phyloP scores from a whole-genome alignment of 1,140 invertebrate genomes.

The Brachionus paranguensis region DNA sequence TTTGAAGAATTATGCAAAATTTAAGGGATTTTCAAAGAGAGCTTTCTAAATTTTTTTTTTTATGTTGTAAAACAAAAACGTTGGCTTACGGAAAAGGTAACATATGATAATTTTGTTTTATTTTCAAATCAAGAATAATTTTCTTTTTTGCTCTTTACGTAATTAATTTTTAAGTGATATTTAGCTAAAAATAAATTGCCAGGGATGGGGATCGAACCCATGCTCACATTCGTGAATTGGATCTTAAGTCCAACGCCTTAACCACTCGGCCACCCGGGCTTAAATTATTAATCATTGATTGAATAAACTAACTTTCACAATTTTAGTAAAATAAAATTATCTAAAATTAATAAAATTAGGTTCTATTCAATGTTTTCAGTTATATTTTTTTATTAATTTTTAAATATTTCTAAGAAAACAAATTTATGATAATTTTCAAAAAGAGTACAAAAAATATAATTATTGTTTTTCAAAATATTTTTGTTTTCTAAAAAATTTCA shows the following conservation, averaged over 20 bases:
- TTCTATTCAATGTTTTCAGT: background rate
- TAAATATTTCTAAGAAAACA: too few relatives aligned
- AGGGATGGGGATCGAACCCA: slow-evolving; percentile 13
- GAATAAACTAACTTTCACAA: background rate
- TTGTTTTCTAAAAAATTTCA: too few relatives aligned
- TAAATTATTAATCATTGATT: background rate
- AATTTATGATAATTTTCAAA: too few relatives aligned
- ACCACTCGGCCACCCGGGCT: background rate
- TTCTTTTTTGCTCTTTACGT: background rate
- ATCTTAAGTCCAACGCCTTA: slow-evolving; percentile 14
- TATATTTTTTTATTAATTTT: background rate
- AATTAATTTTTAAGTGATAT: background rate
- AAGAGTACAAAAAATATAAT: too few relatives aligned
- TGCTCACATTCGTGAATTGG: background rate
- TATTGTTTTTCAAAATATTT: too few relatives aligned
- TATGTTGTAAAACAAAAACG: slow-evolving; percentile 1
- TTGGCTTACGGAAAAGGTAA: background rate
- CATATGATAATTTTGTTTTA: slow-evolving; percentile 6
- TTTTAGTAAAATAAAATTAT: background rate
- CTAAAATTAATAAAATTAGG: background rate
- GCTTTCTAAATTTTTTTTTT: background rate
- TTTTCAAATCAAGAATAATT: background rate
- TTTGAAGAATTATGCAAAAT: background rate
- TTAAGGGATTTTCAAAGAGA: background rate
- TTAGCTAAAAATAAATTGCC: background rate